Evolutionary conservation across 2,113 vertebrate species (phyloP).

Genomic region (Stegastes partitus): DNA sequence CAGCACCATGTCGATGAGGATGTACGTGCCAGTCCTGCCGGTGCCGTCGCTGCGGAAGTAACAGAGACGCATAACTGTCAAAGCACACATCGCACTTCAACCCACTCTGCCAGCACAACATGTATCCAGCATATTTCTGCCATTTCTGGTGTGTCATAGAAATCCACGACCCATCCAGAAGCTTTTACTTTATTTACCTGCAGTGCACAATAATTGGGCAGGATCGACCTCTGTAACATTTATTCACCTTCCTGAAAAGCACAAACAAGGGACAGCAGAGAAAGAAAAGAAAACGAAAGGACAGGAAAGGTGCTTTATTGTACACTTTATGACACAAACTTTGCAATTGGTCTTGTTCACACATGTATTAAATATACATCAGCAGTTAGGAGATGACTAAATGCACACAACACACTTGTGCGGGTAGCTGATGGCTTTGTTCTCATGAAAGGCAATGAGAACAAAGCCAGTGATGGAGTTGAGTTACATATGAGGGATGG

Average conservation of each 20-base stretch:
- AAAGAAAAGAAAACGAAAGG: conserved; percentile 48
- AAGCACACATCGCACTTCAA: neutral
- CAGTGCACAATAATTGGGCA: conserved; percentile 98
- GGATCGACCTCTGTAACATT: conserved; percentile 97
- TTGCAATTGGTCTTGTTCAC: conserved; percentile 7
- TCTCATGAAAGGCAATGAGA: conserved; percentile 19
- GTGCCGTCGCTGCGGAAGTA: conserved; percentile 90
- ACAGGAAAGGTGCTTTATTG: conserved; percentile 35
- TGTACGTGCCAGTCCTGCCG: conserved; percentile 93
- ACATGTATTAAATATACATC: neutral
- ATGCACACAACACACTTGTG: conserved; percentile 1
- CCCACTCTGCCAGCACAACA: neutral
- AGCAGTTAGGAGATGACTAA: conserved; percentile 1
- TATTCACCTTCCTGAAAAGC: conserved; percentile 97
- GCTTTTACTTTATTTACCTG: conserved; percentile 86
- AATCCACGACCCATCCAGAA: no score
- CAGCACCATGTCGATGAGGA: conserved; percentile 97
- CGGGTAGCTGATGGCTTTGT: neutral
- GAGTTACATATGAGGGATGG: neutral
- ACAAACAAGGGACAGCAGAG: conserved; percentile 62
- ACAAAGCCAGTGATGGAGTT: neutral
- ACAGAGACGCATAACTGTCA: conserved; percentile 7
- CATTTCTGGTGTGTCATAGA: neutral
- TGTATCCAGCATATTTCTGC: neutral
- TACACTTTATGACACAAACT: neutral